phyloP scores from a whole-genome alignment of 2,888 invertebrate genomes.

The Onchidella celtica region DNA sequence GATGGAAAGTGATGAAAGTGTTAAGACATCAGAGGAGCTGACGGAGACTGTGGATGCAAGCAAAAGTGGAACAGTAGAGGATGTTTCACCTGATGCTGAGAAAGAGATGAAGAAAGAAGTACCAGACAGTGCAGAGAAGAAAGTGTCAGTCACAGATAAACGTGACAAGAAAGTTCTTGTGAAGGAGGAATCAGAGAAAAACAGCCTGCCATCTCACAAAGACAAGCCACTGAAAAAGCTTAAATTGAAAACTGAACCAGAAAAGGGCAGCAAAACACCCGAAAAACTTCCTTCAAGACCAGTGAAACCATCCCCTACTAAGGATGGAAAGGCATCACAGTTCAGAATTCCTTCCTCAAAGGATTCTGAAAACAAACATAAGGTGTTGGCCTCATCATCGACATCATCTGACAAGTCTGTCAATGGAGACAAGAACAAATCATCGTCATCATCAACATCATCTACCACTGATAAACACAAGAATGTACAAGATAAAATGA shows the following conservation, averaged over 20 bases:
- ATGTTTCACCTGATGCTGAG: not conserved
- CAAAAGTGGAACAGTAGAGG: not conserved
- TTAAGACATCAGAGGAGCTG: not conserved
- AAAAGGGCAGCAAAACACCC: slow-evolving; percentile 3
- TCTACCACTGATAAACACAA: not conserved
- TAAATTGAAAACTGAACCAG: not conserved
- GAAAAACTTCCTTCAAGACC: not conserved
- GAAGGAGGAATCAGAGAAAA: not conserved
- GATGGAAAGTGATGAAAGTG: not conserved
- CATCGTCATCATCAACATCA: not conserved
- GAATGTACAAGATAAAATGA: not conserved
- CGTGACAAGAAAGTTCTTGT: not conserved
- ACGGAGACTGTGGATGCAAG: not conserved
- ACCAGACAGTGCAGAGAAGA: not conserved
- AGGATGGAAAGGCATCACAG: not conserved
- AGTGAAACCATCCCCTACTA: not conserved
- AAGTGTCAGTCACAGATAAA: not conserved
- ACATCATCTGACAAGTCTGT: not conserved
- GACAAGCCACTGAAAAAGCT: not conserved
- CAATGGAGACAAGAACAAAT: not conserved
- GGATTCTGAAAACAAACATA: not conserved
- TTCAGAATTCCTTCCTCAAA: not conserved
- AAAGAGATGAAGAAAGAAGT: not conserved
- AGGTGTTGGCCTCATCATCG: not conserved
- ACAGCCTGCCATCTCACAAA: not conserved